Base-by-base conservation (phyloP, 2,888 invertebrate genomes). In the Drosophila gaucha region DNA sequence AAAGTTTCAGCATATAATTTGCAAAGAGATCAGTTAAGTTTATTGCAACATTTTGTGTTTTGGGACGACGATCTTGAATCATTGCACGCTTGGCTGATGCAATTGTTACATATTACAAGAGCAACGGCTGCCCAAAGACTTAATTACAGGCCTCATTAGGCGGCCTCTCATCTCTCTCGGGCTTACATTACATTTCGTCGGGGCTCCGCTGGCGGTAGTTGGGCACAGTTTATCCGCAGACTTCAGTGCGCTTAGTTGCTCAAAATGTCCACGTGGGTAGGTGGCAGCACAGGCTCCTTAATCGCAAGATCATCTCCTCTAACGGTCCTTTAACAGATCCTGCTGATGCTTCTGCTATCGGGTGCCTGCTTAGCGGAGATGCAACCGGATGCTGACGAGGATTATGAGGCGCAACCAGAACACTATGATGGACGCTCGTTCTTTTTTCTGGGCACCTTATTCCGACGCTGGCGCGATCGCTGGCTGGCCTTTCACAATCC, bases 401-500 rank as follows among this genome's bases (percentile, higher is more conserved):
- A 78, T 2, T 5, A 44, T 6, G 44, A 70, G 5, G n/a, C 43
- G 6, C 47, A 64, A 1, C 65, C 74, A 2, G 68, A 60, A 1
- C 41, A 66, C 26, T 46, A 54, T 1, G 79, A 77, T 31, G 89
- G 89, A 14, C 77, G 88, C 4, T 88, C 86, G 0, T 87, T 89
- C 35, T 86, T 67, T 31, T 74, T 87, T 18, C 30, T 87, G 51
- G 89, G 85, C 12, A 71, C 75, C 2, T 47, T 87, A n/a, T 89
- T 89, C 36, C 80, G 89, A 5, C 83, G 83, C 6, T 86, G 85
- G 79, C 87, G 89, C 14, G 74, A 88, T 57, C 89, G 89, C 10
- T 89, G 86, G 89, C 14, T 74, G 44, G 79, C 72, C 5, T 76
- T 72, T 28, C 70, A 78, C 18, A 74, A 67, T 52, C 54, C 84